Evolutionary conservation across 2,888 invertebrate species (phyloP), one percentile per base, ranked within the genome.

Genomic region (Aphrophora alni): DNA sequence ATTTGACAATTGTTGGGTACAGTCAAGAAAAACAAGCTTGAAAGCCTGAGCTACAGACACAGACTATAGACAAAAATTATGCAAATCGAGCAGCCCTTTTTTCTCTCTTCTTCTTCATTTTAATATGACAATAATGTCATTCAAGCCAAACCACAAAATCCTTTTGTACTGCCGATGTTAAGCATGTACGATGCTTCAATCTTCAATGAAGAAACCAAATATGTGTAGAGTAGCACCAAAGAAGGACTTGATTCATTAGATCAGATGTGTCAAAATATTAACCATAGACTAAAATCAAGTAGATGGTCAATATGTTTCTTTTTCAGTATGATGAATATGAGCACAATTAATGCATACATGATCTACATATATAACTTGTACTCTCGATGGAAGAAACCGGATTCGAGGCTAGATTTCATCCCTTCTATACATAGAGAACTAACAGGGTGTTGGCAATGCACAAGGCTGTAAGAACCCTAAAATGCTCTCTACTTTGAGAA

Each of bases 1-100:
- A 80, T 44, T 38, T 81, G 8, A 83, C 80, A n/a, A 26, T 81
- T 25, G 72, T 81, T n/a, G n/a, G 83, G 82, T n/a, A 83, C 82
- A 5, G 80, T 84, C 14, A 75, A 75, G 21, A 83, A 81, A 81
- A 81, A 86, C 77, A 87, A 86, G 83, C 78, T 81, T 74, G 85
- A 86, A 87, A 86, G 83, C 78, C 81, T 74, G 85, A 86, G 80
- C 80, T 87, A 72, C 87, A 86, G 24, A 4, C 33, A 73, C 85
- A 85, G 82, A 85, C 87, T 82, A 81, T 84, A 25, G 83, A 81
- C 59, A 17, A 10, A 1, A 80, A 80, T 51, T 80, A 51, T 28
- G 21, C 21, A n/a, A 38, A 75, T 14, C 28, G 81, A 26, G 21
- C 4, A 17, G 27, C 44, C 21, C 68, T 28, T 5, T 69, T 80